Evolutionary conservation across 2,113 vertebrate species (phyloP).

Genomic region (Ameiurus melas): DNA sequence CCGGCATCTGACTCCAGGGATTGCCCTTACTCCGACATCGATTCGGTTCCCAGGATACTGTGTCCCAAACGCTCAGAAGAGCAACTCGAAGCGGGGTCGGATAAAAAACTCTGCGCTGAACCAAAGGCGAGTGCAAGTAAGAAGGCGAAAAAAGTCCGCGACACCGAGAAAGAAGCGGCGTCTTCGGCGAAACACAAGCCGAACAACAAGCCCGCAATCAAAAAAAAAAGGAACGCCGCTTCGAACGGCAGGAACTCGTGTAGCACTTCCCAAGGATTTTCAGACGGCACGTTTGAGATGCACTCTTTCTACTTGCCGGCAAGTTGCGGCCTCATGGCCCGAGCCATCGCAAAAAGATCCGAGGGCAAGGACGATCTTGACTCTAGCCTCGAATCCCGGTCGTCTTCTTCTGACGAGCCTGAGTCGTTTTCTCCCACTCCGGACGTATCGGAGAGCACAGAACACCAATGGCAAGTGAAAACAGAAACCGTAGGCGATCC

Average conservation of each 20-base stretch:
- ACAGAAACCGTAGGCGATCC: conserved; percentile 49
- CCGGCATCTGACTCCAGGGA: conserved; percentile 61
- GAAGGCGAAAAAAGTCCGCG: not conserved
- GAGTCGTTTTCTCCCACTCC: conserved; percentile 13
- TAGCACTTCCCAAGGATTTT: conserved; percentile 41
- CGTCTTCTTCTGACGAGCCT: not conserved
- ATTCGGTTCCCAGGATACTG: conserved; percentile 69
- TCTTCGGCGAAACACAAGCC: conserved; percentile 15
- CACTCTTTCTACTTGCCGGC: conserved; percentile 65
- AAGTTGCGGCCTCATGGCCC: conserved; percentile 67
- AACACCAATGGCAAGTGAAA: conserved; percentile 47
- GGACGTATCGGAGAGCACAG: conserved; percentile 6
- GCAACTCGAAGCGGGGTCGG: conserved; percentile 29
- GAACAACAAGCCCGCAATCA: conserved; percentile 39
- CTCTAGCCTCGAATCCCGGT: not conserved
- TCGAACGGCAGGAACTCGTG: conserved; percentile 41
- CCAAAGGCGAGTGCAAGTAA: conserved; percentile 9
- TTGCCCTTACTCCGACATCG: conserved; percentile 70
- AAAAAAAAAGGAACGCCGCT: conserved; percentile 31
- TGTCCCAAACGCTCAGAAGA: conserved; percentile 67
- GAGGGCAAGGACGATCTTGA: not conserved
- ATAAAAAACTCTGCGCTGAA: conserved; percentile 38
- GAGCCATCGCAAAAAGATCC: conserved; percentile 62
- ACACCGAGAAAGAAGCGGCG: conserved; percentile 23
- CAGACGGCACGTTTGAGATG: conserved; percentile 52